Conservation (phyloP, 1,140 invertebrate species). For the Nasonia vitripennis region DNA sequence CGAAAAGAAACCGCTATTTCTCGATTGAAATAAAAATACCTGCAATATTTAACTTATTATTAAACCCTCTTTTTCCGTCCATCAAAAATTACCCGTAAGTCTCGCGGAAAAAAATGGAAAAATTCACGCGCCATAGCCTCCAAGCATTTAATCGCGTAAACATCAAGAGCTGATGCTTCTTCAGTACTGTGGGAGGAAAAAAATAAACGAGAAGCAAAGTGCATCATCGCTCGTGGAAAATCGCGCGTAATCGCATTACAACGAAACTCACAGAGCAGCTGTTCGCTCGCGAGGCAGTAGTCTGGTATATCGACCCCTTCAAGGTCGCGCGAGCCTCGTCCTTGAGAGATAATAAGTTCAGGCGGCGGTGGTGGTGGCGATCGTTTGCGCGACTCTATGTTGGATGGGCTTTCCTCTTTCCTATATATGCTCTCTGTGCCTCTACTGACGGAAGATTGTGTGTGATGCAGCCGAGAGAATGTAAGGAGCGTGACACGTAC, state of each 20-base stretch:
- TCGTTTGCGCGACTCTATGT: not conserved
- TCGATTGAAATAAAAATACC: not conserved
- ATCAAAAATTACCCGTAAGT: not conserved
- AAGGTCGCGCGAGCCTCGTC: conserved; percentile 25
- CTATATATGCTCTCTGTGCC: not conserved
- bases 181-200: not conserved
- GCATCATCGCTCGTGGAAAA: conserved; percentile 17
- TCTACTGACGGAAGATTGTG: not conserved
- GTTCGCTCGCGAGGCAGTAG: not conserved
- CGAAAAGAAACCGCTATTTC: no score
- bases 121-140: not conserved
- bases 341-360: conserved; percentile 45
- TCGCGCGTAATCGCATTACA: conserved; percentile 25
- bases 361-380: not conserved
- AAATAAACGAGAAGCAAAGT: not conserved
- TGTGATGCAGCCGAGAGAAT: not conserved
- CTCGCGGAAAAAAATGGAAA: not conserved
- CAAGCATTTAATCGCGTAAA: not conserved
- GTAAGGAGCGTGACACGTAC: not conserved
- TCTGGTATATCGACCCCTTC: conserved; percentile 41
- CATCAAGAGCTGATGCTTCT: not conserved
- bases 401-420: not conserved
- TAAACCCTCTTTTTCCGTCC: not conserved
- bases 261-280: not conserved
- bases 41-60: not conserved